Evolutionary conservation across 1,140 invertebrate genomes (phyloP).

Genomic region (Vanessa tameamea): DNA sequence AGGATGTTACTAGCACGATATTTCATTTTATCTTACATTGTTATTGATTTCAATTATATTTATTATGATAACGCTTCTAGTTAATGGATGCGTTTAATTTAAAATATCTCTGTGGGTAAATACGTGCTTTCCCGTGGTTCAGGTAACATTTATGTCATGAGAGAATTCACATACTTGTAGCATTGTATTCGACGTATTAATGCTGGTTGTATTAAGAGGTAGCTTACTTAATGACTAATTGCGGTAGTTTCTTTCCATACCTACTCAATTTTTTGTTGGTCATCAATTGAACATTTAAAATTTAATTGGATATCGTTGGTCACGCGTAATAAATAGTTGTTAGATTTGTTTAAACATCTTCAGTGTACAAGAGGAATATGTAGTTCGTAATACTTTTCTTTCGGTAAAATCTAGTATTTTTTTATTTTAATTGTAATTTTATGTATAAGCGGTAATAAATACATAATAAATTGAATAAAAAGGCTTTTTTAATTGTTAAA

Average conservation of each 20-base stretch:
- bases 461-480: too few species aligned
- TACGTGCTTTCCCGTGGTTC: neutral
- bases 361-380: too few species aligned
- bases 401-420: too few species aligned
- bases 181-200: constrained; percentile 6
- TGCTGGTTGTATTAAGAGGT: neutral
- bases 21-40: neutral
- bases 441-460: too few species aligned
- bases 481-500: too few species aligned
- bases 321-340: too few species aligned
- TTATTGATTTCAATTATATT: neutral
- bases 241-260: neutral
- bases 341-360: too few species aligned
- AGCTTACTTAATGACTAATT: neutral
- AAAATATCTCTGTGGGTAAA: too few species aligned
- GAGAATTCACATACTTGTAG: constrained; percentile 18
- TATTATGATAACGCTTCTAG: neutral
- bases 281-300: neutral
- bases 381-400: too few species aligned
- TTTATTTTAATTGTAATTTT: too few species aligned
- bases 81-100: too few species aligned
- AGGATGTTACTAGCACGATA: neutral
- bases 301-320: too few species aligned
- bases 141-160: neutral
- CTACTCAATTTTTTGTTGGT: neutral